Base-by-base conservation (phyloP, 2,113 vertebrate species). In the Ifrita kowaldi region DNA sequence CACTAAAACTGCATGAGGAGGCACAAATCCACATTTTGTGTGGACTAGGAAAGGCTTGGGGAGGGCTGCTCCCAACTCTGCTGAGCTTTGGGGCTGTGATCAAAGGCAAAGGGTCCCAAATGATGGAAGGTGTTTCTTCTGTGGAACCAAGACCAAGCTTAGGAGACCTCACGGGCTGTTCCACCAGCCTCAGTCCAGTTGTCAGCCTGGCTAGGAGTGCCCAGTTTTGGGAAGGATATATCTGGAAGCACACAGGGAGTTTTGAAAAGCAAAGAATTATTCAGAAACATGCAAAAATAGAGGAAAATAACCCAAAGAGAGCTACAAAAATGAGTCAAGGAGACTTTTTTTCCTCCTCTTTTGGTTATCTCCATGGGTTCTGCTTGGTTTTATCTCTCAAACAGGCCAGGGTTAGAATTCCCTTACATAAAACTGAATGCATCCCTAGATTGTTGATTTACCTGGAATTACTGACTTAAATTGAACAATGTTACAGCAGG, bases 231-330 rank as follows among this genome's bases (percentile, higher is more conserved):
- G 52, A 30, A 53, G 50, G 16, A 28, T 28, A 2, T 10, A 10
- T 55, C 15, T 3, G 0, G 27, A 32, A 63, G 33, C 5, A 5
- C 17, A 42, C 3, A 1, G 19, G 24, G 30, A 57, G 17, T 14
- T 46, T 28, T 16, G 23, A 37, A 84, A 93, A 77, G 28, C 3
- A 33, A 37, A 16, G 17, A 26, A 69, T 64, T 37, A 46, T 39
- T 63, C 49, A 47, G 41, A 84, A 80, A 30, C 3, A 2, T 23
- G 22, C 7, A 73, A 56, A 75, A 20, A 23, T n/a, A 7, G 41
- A 81, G 28, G 32, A 49, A 50, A 67, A 77, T 2, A 33, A 17
- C 44, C 17, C 33, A 82, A 78, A 64, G n/a, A 53, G 33, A 68
- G 14, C 5, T 37, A 7, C 76, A 90, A 15, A 41, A 84, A 84